These are phyloP conservation scores for Drosophila robusta DNA, from an alignment of 2,888 invertebrate species.

Conservation along the genomic window DNA sequence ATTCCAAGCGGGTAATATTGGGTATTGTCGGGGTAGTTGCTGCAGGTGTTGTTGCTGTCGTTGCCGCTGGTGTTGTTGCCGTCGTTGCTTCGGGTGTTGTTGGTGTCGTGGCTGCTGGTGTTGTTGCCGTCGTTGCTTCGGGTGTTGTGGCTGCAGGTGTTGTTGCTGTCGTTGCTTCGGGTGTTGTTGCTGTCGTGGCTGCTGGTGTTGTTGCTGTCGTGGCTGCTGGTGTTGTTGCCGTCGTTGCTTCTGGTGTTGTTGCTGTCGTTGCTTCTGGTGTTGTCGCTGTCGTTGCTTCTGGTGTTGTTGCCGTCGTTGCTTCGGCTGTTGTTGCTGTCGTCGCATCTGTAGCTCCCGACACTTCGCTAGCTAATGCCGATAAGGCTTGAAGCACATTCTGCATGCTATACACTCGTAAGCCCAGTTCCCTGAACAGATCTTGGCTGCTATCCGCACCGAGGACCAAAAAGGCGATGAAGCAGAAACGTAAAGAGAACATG, in stretches of 20 bases:
- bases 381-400: background rate
- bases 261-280: background rate
- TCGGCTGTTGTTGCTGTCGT: background rate
- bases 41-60: no score
- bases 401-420: background rate
- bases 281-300: background rate
- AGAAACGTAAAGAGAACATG: conserved; percentile 14
- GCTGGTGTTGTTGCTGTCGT: background rate
- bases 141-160: background rate
- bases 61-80: no score
- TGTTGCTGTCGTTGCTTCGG: background rate
- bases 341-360: background rate
- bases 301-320: background rate
- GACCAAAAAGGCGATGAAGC: background rate
- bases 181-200: background rate
- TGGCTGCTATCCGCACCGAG: background rate
- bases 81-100: no score
- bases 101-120: no score
- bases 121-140: background rate
- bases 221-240: background rate
- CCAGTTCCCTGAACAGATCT: background rate
- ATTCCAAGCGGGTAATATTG: no score
- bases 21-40: no score
- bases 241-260: background rate
- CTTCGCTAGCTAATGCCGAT: background rate